A percentile compares a stretch with the other conserved stretches of the same genome.
These are phyloP conservation scores for Parotocinclus haroldoi DNA, from an alignment of 2,797 vertebrate genomes.

Conservation along the genomic window DNA sequence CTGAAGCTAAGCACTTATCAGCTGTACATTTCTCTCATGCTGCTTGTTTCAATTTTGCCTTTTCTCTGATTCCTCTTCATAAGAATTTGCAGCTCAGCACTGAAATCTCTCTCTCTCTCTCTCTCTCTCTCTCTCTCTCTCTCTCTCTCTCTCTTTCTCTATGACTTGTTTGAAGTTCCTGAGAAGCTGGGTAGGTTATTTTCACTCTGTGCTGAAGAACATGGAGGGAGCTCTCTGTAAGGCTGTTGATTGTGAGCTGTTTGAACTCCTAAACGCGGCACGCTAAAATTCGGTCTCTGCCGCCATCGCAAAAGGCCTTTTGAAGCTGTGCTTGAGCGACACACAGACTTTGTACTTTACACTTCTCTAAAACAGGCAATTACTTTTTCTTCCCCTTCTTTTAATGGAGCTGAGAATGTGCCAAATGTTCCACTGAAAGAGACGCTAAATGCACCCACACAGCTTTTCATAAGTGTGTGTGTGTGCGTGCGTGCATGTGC, in stretches of 20 bases:
- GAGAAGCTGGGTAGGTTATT: constrained; percentile 53
- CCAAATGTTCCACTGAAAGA: not conserved
- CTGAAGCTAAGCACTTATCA: constrained; percentile 31
- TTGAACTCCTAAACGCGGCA: constrained; percentile 77
- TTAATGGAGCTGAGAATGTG: not conserved
- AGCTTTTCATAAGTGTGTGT: no score
- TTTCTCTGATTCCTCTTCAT: constrained; percentile 34
- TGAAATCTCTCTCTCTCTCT: constrained; percentile 25
- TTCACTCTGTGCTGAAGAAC: constrained; percentile 40
- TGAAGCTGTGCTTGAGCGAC: constrained; percentile 71
- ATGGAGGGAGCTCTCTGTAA: constrained; percentile 45
- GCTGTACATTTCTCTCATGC: constrained; percentile 36
- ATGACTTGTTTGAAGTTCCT: constrained; percentile 60
- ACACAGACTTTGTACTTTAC: constrained; percentile 69
- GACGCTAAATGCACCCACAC: no score
- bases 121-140: constrained; percentile 37
- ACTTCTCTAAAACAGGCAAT: constrained; percentile 74
- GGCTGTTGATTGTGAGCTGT: constrained; percentile 71
- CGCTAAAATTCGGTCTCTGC: constrained; percentile 75
- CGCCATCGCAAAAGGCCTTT: constrained; percentile 61
- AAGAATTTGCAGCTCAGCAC: constrained; percentile 37
- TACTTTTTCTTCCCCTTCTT: constrained; percentile 53
- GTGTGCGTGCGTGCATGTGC: no score
- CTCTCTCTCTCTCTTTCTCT: constrained; percentile 20
- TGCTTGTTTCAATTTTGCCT: constrained; percentile 40